Evolutionary conservation across 2,113 vertebrate genomes (phyloP).

Genomic region (Axis porcinus): DNA sequence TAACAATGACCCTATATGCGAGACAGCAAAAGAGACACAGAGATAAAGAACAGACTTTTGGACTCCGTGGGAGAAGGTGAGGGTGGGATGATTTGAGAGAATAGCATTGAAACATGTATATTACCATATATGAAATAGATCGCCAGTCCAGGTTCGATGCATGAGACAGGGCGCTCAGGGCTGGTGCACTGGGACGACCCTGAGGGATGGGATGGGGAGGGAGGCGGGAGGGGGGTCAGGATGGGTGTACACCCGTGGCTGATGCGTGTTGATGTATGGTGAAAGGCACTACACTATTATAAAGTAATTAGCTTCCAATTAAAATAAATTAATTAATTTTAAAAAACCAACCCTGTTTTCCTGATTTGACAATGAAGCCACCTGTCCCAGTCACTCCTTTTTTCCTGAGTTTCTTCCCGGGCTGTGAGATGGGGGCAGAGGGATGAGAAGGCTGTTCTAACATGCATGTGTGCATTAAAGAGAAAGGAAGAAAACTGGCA

Average conservation of each 20-base stretch:
- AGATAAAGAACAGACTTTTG: neutral
- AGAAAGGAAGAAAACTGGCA: neutral
- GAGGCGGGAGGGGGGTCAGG: neutral
- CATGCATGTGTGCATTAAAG: neutral
- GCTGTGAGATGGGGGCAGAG: neutral
- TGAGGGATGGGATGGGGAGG: neutral
- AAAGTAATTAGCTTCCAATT: neutral
- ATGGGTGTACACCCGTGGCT: neutral
- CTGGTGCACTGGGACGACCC: neutral
- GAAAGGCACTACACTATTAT: neutral
- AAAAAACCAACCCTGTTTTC: neutral
- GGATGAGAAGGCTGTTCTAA: neutral
- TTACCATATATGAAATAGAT: neutral
- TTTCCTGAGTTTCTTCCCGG: neutral
- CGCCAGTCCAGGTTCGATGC: neutral
- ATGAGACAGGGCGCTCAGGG: neutral
- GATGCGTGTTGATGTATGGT: neutral
- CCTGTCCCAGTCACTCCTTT: neutral
- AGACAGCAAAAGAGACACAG: neutral
- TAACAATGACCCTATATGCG: neutral
- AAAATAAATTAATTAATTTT: accelerated
- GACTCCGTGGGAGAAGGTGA: neutral
- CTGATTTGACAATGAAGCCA: neutral
- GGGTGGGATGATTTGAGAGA: neutral
- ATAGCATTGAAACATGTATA: neutral